phyloP scores from a whole-genome alignment of 2,113 vertebrate species.

The cattle (Bos taurus) region ARS-UCD2.0 NC_037335.1:76572501-76573000 shows the following conservation, averaged over 20 bases:
- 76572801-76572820: not conserved
- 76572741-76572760: not conserved
- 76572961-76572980: not conserved
- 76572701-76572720: not conserved
- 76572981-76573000: not conserved
- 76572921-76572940: not conserved
- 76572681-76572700: not conserved
- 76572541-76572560: not conserved
- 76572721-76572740: not conserved
- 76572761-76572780: not conserved
- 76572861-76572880: not conserved
- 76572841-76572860: not conserved
- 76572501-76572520: not conserved
- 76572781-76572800: not conserved
- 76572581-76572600: not conserved
- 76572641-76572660: not conserved
- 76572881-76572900: not conserved
- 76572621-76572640: not conserved
- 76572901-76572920: not conserved
- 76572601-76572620: not conserved
- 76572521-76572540: not conserved
- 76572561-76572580: not conserved
- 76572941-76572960: not conserved
- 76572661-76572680: not conserved
- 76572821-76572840: not conserved